Percentiles rank a stretch among this genome's conserved stretches.
These are phyloP conservation scores for silkworm (Bombyx mori) DNA, from an alignment of 1,140 invertebrate genomes.

Conservation along the genomic window ASM3026992v2 NC_085124.1:10853001-10853500, in stretches of 20 bases:
- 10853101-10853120: no score
- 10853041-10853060: no score
- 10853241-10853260: constrained; percentile 46
- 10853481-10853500: no score
- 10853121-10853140: constrained; percentile 41
- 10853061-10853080: no score
- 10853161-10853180: constrained; percentile 27
- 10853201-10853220: constrained; percentile 3
- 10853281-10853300: constrained; percentile 59
- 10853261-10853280: constrained; percentile 68
- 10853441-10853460: no score
- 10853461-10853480: no score
- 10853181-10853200: constrained; percentile 11
- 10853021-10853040: no score
- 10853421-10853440: no score
- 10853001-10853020: no score
- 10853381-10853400: no score
- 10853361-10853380: constrained; percentile 50
- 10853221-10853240: constrained; percentile 17
- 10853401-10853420: no score
- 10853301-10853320: constrained; percentile 30
- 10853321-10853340: constrained; percentile 27
- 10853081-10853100: no score
- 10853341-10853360: constrained; percentile 29
- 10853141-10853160: constrained; percentile 37